phyloP scores from a whole-genome alignment of 1,140 invertebrate species.

The Prorops nasuta region DNA sequence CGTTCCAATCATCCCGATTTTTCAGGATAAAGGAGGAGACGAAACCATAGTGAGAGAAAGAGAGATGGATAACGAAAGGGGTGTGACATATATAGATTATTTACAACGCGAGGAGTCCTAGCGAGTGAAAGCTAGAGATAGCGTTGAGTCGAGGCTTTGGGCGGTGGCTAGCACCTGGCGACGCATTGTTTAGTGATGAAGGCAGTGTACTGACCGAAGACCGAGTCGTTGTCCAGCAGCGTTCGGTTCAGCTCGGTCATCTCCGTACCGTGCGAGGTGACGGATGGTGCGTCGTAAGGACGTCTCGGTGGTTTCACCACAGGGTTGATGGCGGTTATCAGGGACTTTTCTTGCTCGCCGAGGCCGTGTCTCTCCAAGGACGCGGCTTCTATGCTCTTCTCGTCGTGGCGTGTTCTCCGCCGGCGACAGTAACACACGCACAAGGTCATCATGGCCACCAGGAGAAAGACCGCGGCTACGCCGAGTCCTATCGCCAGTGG shows the following conservation, averaged over 20 bases:
- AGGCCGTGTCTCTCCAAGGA: conserved; percentile 54
- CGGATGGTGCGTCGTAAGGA: conserved; percentile 68
- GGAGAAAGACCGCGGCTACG: conserved; percentile 57
- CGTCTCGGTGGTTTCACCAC: conserved; percentile 74
- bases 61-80: too few relatives aligned
- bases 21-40: too few relatives aligned
- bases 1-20: too few relatives aligned
- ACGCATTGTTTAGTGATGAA: conserved; percentile 43
- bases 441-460: conserved; percentile 64
- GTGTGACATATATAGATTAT: too few relatives aligned
- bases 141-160: too few relatives aligned
- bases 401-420: conserved; percentile 55
- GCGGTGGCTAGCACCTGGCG: conserved; percentile 31
- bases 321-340: conserved; percentile 78
- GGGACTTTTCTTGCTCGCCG: conserved; percentile 74
- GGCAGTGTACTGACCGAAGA: conserved; percentile 65
- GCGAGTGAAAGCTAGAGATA: too few relatives aligned
- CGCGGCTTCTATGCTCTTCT: conserved; percentile 56
- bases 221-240: conserved; percentile 69
- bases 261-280: conserved; percentile 69
- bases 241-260: conserved; percentile 77
- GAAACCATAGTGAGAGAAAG: too few relatives aligned
- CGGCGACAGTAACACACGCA: conserved; percentile 69
- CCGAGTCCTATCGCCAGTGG: conserved; percentile 53
- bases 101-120: too few relatives aligned